Conservation (phyloP, 2,888 invertebrate species). For the Apoderus coryli region DNA sequence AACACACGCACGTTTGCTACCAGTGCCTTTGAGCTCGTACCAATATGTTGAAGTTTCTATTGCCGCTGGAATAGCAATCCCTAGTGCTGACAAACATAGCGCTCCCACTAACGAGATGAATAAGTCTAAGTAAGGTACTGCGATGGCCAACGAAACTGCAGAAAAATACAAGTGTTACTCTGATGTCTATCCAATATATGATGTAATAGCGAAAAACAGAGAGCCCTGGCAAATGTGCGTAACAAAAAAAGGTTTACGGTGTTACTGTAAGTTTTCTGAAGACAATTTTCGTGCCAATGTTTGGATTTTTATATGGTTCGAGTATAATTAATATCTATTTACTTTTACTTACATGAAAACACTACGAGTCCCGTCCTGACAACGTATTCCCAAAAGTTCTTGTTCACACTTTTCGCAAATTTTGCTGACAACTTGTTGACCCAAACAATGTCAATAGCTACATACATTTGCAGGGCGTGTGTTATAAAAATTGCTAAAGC, state of each 20-base stretch:
- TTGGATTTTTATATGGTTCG: too few relatives aligned
- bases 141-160: conserved; percentile 69
- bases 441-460: conserved; percentile 88
- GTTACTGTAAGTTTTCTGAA: too few relatives aligned
- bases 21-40: conserved; percentile 48
- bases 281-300: too few relatives aligned
- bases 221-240: too few relatives aligned
- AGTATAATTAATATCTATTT: too few relatives aligned
- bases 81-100: conserved; percentile 72
- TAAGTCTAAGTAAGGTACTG: conserved; percentile 70
- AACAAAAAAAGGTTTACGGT: too few relatives aligned
- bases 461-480: conserved; percentile 88
- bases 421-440: conserved; percentile 52
- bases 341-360: conserved; percentile 72
- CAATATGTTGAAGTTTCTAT: conserved; percentile 75
- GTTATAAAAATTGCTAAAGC: conserved; percentile 78
- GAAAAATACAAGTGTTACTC: conserved; percentile 17
- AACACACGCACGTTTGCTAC: conserved; percentile 33
- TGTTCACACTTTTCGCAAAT: conserved; percentile 43
- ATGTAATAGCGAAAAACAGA: too few relatives aligned
- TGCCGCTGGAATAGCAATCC: conserved; percentile 79
- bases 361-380: conserved; percentile 62
- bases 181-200: too few relatives aligned
- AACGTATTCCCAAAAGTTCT: conserved; percentile 57
- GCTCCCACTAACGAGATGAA: conserved; percentile 76